A percentile compares a stretch with the other conserved stretches of the same genome.
phyloP scores from a whole-genome alignment of 2,888 invertebrate genomes.

The Bursaphelenchus okinawaensis region DNA sequence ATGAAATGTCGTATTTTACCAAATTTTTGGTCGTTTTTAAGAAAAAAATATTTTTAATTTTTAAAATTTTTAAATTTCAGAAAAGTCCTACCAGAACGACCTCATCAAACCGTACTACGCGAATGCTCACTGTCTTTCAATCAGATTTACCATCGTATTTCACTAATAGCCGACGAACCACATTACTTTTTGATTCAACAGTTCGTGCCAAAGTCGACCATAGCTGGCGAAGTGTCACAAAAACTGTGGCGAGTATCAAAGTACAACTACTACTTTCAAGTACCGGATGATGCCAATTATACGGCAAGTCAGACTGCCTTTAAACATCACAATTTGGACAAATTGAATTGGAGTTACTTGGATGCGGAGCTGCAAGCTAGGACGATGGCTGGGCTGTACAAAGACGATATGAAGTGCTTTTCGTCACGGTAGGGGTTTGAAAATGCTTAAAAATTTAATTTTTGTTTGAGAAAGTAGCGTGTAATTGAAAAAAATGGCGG shows the following conservation, averaged over 20 bases:
- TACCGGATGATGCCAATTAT: constrained; percentile 46
- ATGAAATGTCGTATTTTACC: neutral
- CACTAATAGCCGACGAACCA: constrained; percentile 24
- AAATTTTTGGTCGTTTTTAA: neutral
- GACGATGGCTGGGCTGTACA: constrained; percentile 31
- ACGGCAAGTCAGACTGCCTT: constrained; percentile 33
- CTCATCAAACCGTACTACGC: constrained; percentile 19
- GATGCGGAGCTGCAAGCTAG: constrained; percentile 39
- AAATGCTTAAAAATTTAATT: neutral
- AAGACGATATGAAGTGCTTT: constrained; percentile 48
- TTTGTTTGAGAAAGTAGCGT: no score
- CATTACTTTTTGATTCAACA: constrained; percentile 33
- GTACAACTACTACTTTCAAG: constrained; percentile 40
- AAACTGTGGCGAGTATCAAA: neutral
- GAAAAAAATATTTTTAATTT: neutral
- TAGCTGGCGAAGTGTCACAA: constrained; percentile 1
- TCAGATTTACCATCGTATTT: constrained; percentile 45
- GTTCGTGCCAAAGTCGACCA: constrained; percentile 28
- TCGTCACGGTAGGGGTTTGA: constrained; percentile 28
- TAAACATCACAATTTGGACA: constrained; percentile 51
- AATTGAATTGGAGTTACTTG: constrained; percentile 48
- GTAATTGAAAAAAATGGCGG: no score
- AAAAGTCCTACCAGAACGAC: constrained; percentile 21
- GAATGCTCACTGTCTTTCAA: constrained; percentile 35
- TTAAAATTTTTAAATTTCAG: constrained; percentile 1